Percentiles rank a stretch among this genome's conserved stretches.
Conservation (phyloP, 2,113 vertebrate genomes). For the Pycnonotus jocosus region DNA sequence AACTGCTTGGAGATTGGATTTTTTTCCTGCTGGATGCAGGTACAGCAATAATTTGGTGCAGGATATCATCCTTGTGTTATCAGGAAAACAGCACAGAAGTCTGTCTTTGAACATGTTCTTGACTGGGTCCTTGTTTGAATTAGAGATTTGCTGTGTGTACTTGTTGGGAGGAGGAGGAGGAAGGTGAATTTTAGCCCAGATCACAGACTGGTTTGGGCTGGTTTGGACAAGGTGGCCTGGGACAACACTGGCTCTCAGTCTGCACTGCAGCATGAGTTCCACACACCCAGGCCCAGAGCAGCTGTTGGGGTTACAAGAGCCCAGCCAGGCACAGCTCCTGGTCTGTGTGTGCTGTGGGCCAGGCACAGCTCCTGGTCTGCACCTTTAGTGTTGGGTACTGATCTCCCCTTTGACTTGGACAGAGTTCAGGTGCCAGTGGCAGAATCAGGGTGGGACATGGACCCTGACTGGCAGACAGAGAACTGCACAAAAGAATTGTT, state of each 20-base stretch:
- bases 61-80: neutral
- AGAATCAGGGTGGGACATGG: neutral
- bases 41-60: neutral
- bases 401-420: neutral
- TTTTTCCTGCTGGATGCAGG: neutral
- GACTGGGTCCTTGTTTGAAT: neutral
- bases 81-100: neutral
- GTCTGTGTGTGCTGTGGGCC: neutral
- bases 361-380: neutral
- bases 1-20: neutral
- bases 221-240: neutral
- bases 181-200: neutral
- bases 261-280: neutral
- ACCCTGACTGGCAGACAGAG: fast-evolving
- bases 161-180: neutral
- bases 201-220: neutral
- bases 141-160: neutral
- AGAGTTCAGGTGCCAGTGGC: fast-evolving
- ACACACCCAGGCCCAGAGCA: fast-evolving
- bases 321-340: neutral
- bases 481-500: neutral
- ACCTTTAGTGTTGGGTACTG: fast-evolving
- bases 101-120: neutral
- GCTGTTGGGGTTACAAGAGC: fast-evolving
- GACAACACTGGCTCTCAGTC: fast-evolving